Base-by-base conservation (phyloP, 2,797 vertebrate genomes). In the Buphagus erythrorhynchus region DNA sequence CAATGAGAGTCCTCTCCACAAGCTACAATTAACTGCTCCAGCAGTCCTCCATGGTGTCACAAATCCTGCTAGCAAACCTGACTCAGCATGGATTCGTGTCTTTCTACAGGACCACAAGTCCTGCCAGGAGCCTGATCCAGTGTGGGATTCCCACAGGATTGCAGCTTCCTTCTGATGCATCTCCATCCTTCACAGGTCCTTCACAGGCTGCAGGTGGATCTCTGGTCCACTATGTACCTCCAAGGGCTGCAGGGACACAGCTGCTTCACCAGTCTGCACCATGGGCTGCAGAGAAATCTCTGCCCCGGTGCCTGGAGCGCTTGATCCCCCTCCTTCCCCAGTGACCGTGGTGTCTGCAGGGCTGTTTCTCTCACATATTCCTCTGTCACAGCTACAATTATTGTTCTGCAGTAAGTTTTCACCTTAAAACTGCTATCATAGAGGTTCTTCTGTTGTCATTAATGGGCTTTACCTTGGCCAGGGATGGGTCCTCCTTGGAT, bases 311-410 rank as follows among this genome's bases (percentile, higher is more conserved):
- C 20, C 26, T 81, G 16, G 4, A 29, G 6, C 31, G 29, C 16
- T 7, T 46, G 18, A 25, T 35, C 1, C 2, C 5, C 1, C 7
- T 16, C 45, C 22, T 69, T 69, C 3, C 2, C 16, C 38, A n/a
- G 6, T 17, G 16, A 21, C 22, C 10, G 46, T 25, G 22, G 26
- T 21, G 22, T 40, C 45, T 52, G 11, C 33, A 58, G 18, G 8
- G 21, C 13, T 75, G 8, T 9, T 91, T 75, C 38, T 63, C 33
- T 63, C 69, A 51, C 10, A 25, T 35, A 18, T 42, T 86, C 11
- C 18, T 57, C 25, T 35, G 15, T 63, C 51, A 63, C 19, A 28
- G 6, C 38, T 69, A 22, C 18, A 52, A 8, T 18, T 58, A 3
- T 42, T 20, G 3, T 42, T 20, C 29, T 69, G 12, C 16, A 22